Evolutionary conservation across 2,888 invertebrate genomes (phyloP), one percentile per base, ranked within the genome.

Genomic region (Cosmia pyralina): DNA sequence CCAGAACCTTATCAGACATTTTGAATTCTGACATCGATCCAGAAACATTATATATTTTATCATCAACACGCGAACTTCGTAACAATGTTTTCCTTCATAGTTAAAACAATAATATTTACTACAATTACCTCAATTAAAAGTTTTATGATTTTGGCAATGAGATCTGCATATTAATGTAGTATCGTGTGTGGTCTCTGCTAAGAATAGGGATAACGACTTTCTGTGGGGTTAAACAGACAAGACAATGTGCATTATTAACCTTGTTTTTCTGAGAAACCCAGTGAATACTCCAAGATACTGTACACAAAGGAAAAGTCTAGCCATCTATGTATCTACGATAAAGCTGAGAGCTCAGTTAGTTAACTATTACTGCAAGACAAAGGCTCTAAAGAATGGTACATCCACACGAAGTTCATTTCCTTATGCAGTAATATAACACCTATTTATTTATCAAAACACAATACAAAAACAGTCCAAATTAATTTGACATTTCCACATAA

Each of bases 41-140:
- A 19, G 38, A 22, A 28, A 50, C 13, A 41, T 46, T 19, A 44
- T n/a, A 53, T 52, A 67, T 73, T 65, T 62, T 58, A 73, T 67
- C 46, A 63, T 63, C 58, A 53, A 67, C 77, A 67, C 62, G 67
- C 28, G 17, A 41, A 52, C 22, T 62, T 57, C 3, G n/a, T 52
- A 41, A 71, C 41, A 34, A 57, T 19, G 60, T 79, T 79, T 62
- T 50, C 52, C n/a, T 63, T 71, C 50, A 62, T 52, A 59, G 34
- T n/a, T 44, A 15, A n/a, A 57, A 11, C 7, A 44, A 17, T 52
- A 50, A n/a, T 11, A 52, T 46, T 65, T 28, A 60, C 19, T n/a
- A n/a, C 7, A 52, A 46, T 57, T 48, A 53, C 77, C 46, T 57
- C 66, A 66, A 62, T 74, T 62, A 58, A 80, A 63, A 19, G 4